Conservation (phyloP, 2,888 invertebrate genomes). For the Orchestes rusci region DNA sequence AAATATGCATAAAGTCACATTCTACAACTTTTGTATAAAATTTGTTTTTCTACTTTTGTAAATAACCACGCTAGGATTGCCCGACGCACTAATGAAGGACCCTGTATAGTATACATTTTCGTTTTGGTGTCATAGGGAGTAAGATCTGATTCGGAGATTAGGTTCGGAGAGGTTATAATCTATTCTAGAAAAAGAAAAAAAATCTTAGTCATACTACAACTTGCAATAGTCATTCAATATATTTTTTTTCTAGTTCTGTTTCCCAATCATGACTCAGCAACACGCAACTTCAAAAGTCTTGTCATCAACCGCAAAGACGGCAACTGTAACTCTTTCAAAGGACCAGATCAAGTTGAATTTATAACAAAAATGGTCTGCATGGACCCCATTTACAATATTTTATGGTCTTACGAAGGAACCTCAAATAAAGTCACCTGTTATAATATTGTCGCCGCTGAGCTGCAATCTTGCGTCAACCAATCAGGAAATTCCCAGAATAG, state of each 20-base stretch:
- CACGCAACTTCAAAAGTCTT: slow-evolving; percentile 71
- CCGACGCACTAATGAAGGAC: too few species aligned
- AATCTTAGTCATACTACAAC: too few species aligned
- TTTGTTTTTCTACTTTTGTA: too few species aligned
- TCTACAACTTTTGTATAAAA: too few species aligned
- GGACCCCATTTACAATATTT: slow-evolving; percentile 86
- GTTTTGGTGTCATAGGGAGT: too few species aligned
- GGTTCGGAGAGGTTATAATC: too few species aligned
- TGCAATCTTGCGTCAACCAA: slow-evolving; percentile 34
- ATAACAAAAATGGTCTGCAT: slow-evolving; percentile 71
- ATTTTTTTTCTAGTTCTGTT: slow-evolving; percentile 72
- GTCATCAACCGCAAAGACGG: slow-evolving; percentile 87
- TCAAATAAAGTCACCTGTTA: slow-evolving; percentile 65
- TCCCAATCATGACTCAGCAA: slow-evolving; percentile 71
- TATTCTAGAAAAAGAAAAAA: too few species aligned
- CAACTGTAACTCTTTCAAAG: slow-evolving; percentile 76
- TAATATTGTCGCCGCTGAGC: slow-evolving; percentile 77
- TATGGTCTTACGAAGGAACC: slow-evolving; percentile 82
- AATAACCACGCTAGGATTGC: too few species aligned
- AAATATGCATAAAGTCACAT: too few species aligned
- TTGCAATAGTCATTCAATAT: too few species aligned
- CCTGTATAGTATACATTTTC: too few species aligned
- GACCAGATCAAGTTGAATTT: slow-evolving; percentile 78
- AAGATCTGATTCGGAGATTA: too few species aligned
- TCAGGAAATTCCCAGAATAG: slow-evolving; percentile 24